phyloP scores from a whole-genome alignment of 1,140 invertebrate genomes.

The Drosophila busckii region DNA sequence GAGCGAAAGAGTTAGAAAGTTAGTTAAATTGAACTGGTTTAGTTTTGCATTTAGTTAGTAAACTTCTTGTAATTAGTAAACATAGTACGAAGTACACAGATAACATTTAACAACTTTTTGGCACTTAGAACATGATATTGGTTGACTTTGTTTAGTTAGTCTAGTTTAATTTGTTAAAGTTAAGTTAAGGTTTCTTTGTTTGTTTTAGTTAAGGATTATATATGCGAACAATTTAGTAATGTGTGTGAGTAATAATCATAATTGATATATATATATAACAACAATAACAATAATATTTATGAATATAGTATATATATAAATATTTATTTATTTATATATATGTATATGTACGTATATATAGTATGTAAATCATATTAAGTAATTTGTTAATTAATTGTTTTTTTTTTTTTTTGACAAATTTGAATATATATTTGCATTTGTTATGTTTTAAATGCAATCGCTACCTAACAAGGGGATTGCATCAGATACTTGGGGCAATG shows the following conservation, averaged over 20 bases:
- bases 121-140: conserved; percentile 53
- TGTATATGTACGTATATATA: conserved; percentile 68
- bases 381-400: conserved; percentile 67
- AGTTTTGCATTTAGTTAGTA: conserved; percentile 56
- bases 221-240: conserved; percentile 77
- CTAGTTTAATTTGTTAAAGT: conserved; percentile 73
- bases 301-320: conserved; percentile 76
- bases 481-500: conserved; percentile 96
- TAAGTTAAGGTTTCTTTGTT: conserved; percentile 49
- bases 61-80: conserved; percentile 73
- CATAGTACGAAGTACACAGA: conserved; percentile 76
- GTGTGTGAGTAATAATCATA: conserved; percentile 76
- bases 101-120: conserved; percentile 75
- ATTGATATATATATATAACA: conserved; percentile 75
- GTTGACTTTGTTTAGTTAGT: conserved; percentile 65
- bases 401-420: conserved; percentile 68
- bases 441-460: conserved; percentile 79
- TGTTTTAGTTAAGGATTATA: conserved; percentile 64
- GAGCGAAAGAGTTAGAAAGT: conserved; percentile 50
- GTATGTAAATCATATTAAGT: conserved; percentile 77
- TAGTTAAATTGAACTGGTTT: conserved; percentile 56
- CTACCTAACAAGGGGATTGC: conserved; percentile 96
- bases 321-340: conserved; percentile 60
- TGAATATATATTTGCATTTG: conserved; percentile 77
- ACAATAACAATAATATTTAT: conserved; percentile 77